Evolutionary conservation across 1,140 invertebrate species (phyloP).

Genomic region (Drosophila rhopaloa): DNA sequence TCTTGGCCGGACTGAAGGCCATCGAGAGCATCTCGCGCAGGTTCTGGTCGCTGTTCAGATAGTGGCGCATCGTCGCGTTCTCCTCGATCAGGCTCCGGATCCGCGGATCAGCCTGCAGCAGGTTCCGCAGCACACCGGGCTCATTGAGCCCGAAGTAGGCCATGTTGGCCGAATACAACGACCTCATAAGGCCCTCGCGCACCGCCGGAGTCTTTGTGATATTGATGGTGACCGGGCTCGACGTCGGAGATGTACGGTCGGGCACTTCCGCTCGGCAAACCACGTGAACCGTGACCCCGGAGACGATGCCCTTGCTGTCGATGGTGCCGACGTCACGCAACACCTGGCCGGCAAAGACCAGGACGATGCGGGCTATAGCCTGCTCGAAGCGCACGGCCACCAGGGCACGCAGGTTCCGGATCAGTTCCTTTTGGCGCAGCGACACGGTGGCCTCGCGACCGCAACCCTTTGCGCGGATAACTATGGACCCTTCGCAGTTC

Average conservation of each 20-base stretch:
- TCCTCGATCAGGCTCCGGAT: constrained; percentile 35
- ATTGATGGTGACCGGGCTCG: neutral
- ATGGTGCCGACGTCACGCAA: constrained; percentile 58
- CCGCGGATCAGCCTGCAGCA: constrained; percentile 37
- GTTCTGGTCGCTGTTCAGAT: constrained; percentile 59
- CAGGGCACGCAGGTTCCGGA: constrained; percentile 55
- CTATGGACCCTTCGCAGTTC: constrained; percentile 31
- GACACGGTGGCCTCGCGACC: constrained; percentile 37
- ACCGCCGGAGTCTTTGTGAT: too few relatives aligned
- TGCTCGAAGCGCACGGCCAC: constrained; percentile 62
- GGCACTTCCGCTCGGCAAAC: constrained; percentile 23
- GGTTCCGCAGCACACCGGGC: constrained; percentile 16
- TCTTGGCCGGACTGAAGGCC: constrained; percentile 46
- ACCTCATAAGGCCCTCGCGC: neutral
- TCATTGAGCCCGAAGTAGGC: constrained; percentile 18
- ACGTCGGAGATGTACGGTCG: too few relatives aligned
- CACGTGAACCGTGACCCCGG: constrained; percentile 63
- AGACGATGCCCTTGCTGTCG: constrained; percentile 54
- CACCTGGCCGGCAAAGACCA: constrained; percentile 59
- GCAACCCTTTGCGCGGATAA: constrained; percentile 55
- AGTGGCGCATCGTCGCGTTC: constrained; percentile 38
- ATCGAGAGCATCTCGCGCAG: constrained; percentile 37
- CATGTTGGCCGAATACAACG: neutral
- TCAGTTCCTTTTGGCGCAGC: constrained; percentile 55
- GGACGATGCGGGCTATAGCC: constrained; percentile 40